phyloP scores from a whole-genome alignment of 2,113 vertebrate genomes.

The Suncus etruscus region DNA sequence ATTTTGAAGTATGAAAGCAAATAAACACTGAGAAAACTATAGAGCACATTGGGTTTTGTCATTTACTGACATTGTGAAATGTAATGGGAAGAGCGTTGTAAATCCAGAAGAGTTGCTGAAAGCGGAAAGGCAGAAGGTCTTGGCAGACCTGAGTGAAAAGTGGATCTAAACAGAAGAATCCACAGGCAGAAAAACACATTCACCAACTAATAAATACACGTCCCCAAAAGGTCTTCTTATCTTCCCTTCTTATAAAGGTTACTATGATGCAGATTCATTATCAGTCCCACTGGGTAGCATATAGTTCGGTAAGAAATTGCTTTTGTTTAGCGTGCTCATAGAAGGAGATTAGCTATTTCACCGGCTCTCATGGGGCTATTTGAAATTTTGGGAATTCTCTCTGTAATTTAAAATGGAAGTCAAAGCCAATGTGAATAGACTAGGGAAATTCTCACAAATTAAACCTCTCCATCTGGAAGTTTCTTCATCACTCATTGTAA shows the following conservation, averaged over 20 bases:
- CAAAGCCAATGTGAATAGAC: constrained; percentile 81
- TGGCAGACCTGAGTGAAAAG: constrained; percentile 65
- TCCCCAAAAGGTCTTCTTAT: constrained; percentile 76
- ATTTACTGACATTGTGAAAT: constrained; percentile 5
- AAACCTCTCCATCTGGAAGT: constrained; percentile 82
- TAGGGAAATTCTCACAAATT: constrained; percentile 77
- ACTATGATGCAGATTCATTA: constrained; percentile 86
- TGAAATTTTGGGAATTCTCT: constrained; percentile 87
- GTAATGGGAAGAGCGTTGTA: background rate
- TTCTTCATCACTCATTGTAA: constrained; percentile 72
- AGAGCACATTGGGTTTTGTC: background rate
- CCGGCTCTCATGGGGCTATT: constrained; percentile 85
- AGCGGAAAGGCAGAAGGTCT: constrained; percentile 48
- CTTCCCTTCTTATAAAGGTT: constrained; percentile 84
- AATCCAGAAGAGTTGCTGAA: constrained; percentile 13
- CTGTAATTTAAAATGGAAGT: constrained; percentile 84
- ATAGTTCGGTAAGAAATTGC: constrained; percentile 86
- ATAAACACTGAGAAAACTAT: constrained; percentile 24
- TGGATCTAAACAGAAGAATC: constrained; percentile 47
- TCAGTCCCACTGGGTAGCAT: constrained; percentile 79
- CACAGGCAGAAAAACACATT: constrained; percentile 61
- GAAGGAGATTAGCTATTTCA: constrained; percentile 84
- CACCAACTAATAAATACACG: constrained; percentile 67
- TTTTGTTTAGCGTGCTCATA: constrained; percentile 86
- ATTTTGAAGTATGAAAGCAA: constrained; percentile 14